Evolutionary conservation across 53 echinoderm and acorn worm genomes (phyloP), one percentile per base, ranked within the genome.

Genomic region (Stichopus horrens): DNA sequence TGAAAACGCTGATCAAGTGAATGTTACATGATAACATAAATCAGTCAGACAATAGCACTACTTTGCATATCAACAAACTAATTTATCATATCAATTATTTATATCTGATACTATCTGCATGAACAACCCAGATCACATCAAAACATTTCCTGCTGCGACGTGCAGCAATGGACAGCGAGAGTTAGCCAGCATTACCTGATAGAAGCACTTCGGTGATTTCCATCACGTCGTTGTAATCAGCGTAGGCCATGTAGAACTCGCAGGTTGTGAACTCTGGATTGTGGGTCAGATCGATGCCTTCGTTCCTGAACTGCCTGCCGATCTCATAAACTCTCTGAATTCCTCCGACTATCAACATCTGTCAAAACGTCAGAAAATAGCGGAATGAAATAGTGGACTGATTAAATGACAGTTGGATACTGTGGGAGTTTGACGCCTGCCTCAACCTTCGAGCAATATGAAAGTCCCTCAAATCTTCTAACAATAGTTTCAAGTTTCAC

Each of bases 201-300:
- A 97, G 90, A 18, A 97, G 86, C 82, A 79, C 81, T 77, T 97
- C 98, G 11, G 98, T 93, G 71, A 97, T 95, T 6, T 92, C 87
- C 94, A 97, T 97, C 9, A 97, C 87, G 84, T 97, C 95, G 23
- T 97, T 94, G 91, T 97, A 97, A 83, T 95, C 95, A 0, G 98
- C 98, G 60, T 97, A 97, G 13, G 98, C 98, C 95, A 95, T 95
- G 92, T 97, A 97, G 82, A 97, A 97, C 83, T 97, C 98, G 60
- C 94, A 92, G 37, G 95, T 94, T 5, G 98, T 97, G 77, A 97
- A 97, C 91, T 97, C 98, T 14, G 98, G 98, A 76, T 97, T 97
- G 57, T 97, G 98, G 19, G 95, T 97, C 54, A 95, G 80, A 79
- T 95, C 95, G 76, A 97, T 95, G 19, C 98, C 94, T 86, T 97